A percentile compares a stretch with the other conserved stretches of the same genome.
phyloP scores from a whole-genome alignment of 2,113 vertebrate genomes.

The Bubalus kerabau region DNA sequence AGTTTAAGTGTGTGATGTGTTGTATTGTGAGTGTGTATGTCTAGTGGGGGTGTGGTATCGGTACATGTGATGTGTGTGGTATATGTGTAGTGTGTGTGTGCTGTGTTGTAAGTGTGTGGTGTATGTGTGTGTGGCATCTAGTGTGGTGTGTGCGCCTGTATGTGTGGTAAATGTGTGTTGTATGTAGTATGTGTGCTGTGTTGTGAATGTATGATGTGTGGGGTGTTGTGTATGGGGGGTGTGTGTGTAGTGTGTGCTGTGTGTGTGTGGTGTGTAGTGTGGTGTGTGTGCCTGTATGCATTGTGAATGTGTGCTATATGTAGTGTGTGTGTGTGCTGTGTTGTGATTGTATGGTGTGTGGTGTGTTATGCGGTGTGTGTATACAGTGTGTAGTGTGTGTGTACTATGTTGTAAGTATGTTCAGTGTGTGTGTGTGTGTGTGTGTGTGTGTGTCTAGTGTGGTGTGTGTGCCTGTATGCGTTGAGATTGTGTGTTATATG shows the following conservation, averaged over 20 bases:
- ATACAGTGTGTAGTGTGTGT: background rate
- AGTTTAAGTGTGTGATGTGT: background rate
- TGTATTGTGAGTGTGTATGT: background rate
- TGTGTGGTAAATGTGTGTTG: background rate
- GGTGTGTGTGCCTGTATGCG: background rate
- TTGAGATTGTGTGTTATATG: background rate
- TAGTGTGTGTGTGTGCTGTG: background rate
- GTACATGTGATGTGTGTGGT: background rate
- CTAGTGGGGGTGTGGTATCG: too few species aligned
- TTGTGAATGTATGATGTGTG: background rate
- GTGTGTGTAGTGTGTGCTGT: background rate
- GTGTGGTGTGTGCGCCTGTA: background rate
- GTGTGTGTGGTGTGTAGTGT: background rate
- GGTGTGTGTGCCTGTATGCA: background rate
- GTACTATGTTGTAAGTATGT: background rate
- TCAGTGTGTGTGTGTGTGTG: background rate
- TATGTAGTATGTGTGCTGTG: background rate
- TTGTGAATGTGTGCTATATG: background rate
- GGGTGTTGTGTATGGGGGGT: background rate
- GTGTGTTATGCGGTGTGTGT: background rate
- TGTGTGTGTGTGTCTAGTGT: background rate
- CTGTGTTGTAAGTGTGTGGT: background rate
- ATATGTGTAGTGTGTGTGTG: background rate
- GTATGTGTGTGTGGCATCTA: background rate
- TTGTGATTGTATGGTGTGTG: background rate